A percentile compares a stretch with the other conserved stretches of the same genome.
Evolutionary conservation across 1,140 invertebrate genomes (phyloP).

Genomic region (Papilio aristodemus): DNA sequence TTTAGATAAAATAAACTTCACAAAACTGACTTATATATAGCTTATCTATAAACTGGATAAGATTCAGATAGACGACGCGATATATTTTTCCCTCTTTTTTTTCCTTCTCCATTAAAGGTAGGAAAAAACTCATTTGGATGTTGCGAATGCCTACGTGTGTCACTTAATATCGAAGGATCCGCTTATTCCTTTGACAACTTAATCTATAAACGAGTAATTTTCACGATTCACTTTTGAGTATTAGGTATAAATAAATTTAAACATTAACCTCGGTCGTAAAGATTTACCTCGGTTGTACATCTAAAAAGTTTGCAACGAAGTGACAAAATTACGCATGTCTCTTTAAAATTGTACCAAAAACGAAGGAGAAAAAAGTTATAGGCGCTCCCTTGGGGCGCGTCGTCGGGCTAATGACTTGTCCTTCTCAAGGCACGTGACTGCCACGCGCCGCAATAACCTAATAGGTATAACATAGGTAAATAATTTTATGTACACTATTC

Average conservation of each 20-base stretch:
- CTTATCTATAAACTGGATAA: no score
- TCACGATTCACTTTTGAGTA: no score
- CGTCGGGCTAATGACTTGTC: slow-evolving; percentile 69
- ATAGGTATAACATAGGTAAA: slow-evolving; percentile 46
- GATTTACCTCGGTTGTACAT: neutral
- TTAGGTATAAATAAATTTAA: neutral
- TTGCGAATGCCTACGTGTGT: no score
- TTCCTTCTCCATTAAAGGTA: no score
- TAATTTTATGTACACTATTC: slow-evolving; percentile 37
- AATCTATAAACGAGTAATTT: no score
- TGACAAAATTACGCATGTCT: slow-evolving; percentile 26
- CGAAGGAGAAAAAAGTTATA: slow-evolving; percentile 58
- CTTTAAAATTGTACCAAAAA: slow-evolving; percentile 24
- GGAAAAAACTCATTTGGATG: no score
- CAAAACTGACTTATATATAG: no score
- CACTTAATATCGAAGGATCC: no score
- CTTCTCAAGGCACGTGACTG: slow-evolving; percentile 61
- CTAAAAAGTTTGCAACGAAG: neutral
- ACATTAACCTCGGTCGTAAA: neutral
- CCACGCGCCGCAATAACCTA: slow-evolving; percentile 62
- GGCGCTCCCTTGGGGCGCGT: slow-evolving; percentile 57
- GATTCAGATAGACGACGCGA: no score
- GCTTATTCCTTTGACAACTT: no score
- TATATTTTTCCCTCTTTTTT: no score
- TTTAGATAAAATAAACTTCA: no score